These are phyloP conservation scores for Sisor rabdophorus DNA, from an alignment of 2,113 vertebrate genomes.

Conservation along the genomic window DNA sequence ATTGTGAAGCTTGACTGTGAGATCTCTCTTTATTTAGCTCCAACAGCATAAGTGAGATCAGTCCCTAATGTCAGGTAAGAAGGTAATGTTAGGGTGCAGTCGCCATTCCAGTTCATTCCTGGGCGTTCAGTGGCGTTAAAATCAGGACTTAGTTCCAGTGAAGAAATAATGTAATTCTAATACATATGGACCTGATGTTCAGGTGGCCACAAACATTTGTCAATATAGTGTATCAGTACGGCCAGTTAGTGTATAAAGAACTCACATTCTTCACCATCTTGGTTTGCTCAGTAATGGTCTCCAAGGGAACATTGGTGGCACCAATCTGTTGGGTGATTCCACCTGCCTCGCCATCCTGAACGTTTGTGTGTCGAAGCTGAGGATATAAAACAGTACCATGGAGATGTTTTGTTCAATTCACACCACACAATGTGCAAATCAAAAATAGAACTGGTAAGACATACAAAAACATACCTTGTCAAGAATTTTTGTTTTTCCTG, in stretches of 20 bases:
- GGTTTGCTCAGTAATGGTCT: conserved; percentile 89
- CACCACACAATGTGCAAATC: background rate
- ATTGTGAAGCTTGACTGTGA: too few relatives aligned
- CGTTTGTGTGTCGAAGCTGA: conserved; percentile 88
- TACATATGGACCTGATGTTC: too few relatives aligned
- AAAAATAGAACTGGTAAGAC: background rate
- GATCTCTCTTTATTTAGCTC: too few relatives aligned
- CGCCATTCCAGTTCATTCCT: too few relatives aligned
- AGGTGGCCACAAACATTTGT: too few relatives aligned
- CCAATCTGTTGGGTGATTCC: conserved; percentile 99
- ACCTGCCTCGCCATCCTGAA: conserved; percentile 94
- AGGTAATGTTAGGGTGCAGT: too few relatives aligned
- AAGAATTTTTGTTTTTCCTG: conserved; percentile 97
- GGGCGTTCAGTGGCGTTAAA: too few relatives aligned
- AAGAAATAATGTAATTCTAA: too few relatives aligned
- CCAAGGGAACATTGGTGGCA: conserved; percentile 92
- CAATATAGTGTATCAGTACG: background rate
- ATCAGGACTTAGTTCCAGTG: too few relatives aligned
- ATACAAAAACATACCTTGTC: conserved; percentile 80
- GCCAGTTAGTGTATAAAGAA: conserved; percentile 15
- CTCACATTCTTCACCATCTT: conserved; percentile 97
- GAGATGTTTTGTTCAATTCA: background rate
- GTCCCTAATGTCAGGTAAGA: too few relatives aligned
- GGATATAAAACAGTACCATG: background rate
- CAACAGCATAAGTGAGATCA: too few relatives aligned